These are phyloP conservation scores for Garrulus glandarius DNA, from an alignment of 2,797 vertebrate genomes.

Conservation along the genomic window DNA sequence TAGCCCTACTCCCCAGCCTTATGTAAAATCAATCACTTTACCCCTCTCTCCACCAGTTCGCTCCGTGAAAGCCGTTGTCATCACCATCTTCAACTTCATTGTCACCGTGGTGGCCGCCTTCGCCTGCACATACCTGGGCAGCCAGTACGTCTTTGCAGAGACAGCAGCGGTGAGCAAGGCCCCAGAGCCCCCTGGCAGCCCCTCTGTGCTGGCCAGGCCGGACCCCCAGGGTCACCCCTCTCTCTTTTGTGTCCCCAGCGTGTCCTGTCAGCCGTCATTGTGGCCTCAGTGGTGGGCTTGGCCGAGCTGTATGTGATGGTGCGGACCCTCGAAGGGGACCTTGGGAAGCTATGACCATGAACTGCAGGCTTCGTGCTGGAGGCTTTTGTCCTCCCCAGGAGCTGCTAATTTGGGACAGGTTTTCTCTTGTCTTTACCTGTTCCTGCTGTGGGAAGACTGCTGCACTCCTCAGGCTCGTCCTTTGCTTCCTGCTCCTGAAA, in stretches of 20 bases:
- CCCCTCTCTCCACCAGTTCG: constrained; percentile 77
- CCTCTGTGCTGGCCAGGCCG: neutral
- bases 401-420: neutral
- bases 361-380: neutral
- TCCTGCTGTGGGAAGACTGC: neutral
- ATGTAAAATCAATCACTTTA: neutral
- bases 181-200: neutral
- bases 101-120: constrained; percentile 91
- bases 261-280: constrained; percentile 87
- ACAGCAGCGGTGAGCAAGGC: constrained; percentile 81
- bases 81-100: constrained; percentile 94
- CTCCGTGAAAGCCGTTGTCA: constrained; percentile 84
- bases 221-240: neutral
- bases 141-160: constrained; percentile 92
- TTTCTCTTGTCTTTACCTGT: neutral
- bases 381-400: neutral
- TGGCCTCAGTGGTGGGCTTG: constrained; percentile 91
- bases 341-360: constrained; percentile 81
- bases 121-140: constrained; percentile 91
- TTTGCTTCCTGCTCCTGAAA: neutral
- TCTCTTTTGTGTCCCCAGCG: constrained; percentile 66
- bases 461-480: neutral
- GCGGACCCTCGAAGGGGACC: constrained; percentile 90
- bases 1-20: neutral
- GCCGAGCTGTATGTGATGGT: constrained; percentile 95